Evolutionary conservation across 2,113 vertebrate genomes (phyloP).

Genomic region (Ophiodon elongatus): DNA sequence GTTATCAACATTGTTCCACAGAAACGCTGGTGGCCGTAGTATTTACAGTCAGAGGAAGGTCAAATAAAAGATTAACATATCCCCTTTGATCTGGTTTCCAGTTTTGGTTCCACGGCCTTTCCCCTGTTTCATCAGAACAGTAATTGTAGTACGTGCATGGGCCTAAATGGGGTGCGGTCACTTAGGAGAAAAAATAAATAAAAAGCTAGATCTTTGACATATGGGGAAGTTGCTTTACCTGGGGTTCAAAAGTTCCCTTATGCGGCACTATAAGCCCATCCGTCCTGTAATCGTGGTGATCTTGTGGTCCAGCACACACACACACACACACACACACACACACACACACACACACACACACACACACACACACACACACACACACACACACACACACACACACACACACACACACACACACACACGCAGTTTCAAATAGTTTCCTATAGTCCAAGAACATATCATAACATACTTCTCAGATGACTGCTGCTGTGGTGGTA

Average conservation of each 20-base stretch:
- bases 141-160: slow-evolving; percentile 59
- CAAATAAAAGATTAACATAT: slow-evolving; percentile 48
- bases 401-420: slow-evolving; percentile 11
- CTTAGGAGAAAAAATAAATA: slow-evolving; percentile 12
- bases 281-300: slow-evolving; percentile 62
- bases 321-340: slow-evolving; percentile 17
- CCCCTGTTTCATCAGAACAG: slow-evolving; percentile 49
- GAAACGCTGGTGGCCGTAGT: slow-evolving; percentile 10
- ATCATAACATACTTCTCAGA: slow-evolving; percentile 49
- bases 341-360: slow-evolving; percentile 11
- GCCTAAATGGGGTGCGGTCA: slow-evolving; percentile 66
- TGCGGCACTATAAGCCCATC: neutral
- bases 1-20: neutral
- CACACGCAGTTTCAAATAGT: slow-evolving; percentile 30
- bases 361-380: slow-evolving; percentile 20
- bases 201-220: slow-evolving; percentile 57
- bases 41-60: slow-evolving; percentile 45
- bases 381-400: slow-evolving; percentile 32
- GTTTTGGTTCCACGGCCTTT: slow-evolving; percentile 37
- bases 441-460: slow-evolving; percentile 39
- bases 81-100: slow-evolving; percentile 55
- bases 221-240: slow-evolving; percentile 75
- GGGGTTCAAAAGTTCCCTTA: slow-evolving; percentile 71
- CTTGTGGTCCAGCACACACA: slow-evolving; percentile 47
- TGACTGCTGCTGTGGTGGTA: slow-evolving; percentile 52